Conservation (phyloP, 2,888 invertebrate species). For the Limulus polyphemus region DNA sequence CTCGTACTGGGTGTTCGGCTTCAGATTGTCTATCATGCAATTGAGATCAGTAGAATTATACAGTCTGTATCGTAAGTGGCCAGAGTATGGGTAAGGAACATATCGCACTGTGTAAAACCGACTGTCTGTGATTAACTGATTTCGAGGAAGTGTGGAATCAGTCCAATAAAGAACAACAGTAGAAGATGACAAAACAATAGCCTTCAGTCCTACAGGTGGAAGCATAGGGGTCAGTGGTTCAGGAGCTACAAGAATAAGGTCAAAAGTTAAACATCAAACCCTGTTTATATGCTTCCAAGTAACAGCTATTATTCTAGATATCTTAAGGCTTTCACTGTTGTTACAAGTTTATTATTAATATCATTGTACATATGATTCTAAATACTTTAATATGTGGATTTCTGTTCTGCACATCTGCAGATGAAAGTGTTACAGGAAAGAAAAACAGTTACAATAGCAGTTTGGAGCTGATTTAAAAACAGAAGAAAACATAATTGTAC, state of each 20-base stretch:
- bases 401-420: too few relatives aligned
- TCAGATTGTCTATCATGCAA: constrained; percentile 74
- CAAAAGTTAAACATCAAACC: too few relatives aligned
- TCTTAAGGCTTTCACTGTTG: too few relatives aligned
- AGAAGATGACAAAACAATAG: constrained; percentile 74
- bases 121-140: constrained; percentile 70
- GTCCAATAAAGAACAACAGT: constrained; percentile 93
- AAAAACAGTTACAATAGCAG: too few relatives aligned
- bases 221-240: constrained; percentile 55
- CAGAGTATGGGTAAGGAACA: constrained; percentile 43
- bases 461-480: too few relatives aligned
- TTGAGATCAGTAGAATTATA: constrained; percentile 83
- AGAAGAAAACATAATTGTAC: constrained; percentile 5
- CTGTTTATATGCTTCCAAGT: too few relatives aligned
- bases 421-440: too few relatives aligned
- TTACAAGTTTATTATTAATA: too few relatives aligned
- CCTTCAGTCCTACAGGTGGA: constrained; percentile 77
- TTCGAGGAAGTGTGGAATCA: constrained; percentile 66
- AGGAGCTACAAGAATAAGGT: constrained; percentile 34
- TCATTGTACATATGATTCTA: too few relatives aligned
- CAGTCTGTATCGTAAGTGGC: constrained; percentile 53
- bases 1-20: constrained; percentile 78
- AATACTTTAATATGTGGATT: too few relatives aligned
- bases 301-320: too few relatives aligned
- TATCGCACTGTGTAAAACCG: constrained; percentile 78